Percentiles rank a stretch among this genome's conserved stretches.
Conservation (phyloP, 2,113 vertebrate genomes). For the Neotoma lepida region DNA sequence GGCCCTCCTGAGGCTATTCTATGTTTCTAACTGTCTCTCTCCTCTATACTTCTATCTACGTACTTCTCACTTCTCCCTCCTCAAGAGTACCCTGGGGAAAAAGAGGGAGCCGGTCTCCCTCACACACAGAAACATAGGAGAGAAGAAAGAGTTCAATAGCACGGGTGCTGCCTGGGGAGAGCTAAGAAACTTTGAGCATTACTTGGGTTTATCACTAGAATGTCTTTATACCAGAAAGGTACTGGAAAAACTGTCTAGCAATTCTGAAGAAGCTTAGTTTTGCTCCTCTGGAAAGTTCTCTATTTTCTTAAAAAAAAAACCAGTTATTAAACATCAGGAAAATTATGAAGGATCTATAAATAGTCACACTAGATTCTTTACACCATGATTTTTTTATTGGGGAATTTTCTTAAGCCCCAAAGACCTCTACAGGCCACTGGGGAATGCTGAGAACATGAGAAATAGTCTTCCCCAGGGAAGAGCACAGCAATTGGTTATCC, state of each 20-base stretch:
- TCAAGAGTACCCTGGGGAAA: no score
- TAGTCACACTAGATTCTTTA: background rate
- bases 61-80: no score
- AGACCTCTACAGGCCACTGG: background rate
- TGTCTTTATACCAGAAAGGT: background rate
- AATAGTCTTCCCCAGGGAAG: background rate
- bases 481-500: background rate
- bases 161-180: background rate
- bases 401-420: background rate
- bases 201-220: background rate
- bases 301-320: background rate
- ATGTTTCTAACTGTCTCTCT: no score
- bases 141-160: background rate
- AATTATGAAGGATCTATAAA: background rate
- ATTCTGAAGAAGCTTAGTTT: background rate
- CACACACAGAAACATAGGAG: background rate
- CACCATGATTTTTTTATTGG: background rate
- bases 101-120: no score
- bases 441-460: background rate
- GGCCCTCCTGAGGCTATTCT: no score
- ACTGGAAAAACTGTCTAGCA: background rate
- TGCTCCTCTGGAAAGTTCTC: background rate
- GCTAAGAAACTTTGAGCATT: background rate
- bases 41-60: no score
- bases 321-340: background rate